phyloP scores from a whole-genome alignment of 1,140 invertebrate genomes.

The Drosophila parabipectinata region DNA sequence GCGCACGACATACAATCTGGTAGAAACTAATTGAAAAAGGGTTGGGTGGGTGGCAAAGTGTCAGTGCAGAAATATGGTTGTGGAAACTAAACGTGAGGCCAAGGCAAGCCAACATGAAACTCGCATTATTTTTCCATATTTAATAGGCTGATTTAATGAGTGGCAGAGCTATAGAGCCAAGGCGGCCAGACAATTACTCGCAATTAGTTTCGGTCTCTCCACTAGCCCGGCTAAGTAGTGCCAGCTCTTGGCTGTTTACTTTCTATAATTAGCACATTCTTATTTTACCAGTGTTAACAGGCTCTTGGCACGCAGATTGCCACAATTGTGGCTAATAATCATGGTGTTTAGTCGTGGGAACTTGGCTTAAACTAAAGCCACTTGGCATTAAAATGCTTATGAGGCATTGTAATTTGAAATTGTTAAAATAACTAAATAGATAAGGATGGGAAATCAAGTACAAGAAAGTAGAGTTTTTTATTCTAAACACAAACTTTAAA shows the following conservation, averaged over 20 bases:
- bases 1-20: conserved; percentile 63
- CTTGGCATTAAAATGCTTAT: conserved; percentile 12
- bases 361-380: conserved; percentile 6
- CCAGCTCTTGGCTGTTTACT: conserved; percentile 20
- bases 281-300: conserved; percentile 57
- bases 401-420: conserved; percentile 7
- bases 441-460: background rate
- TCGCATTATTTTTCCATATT: conserved; percentile 53
- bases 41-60: conserved; percentile 7
- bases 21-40: conserved; percentile 65
- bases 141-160: conserved; percentile 50
- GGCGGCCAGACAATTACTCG: conserved; percentile 51
- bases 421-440: background rate
- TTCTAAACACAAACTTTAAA: too few relatives aligned
- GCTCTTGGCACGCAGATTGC: conserved; percentile 51
- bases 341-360: conserved; percentile 44
- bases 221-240: conserved; percentile 39
- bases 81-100: too few relatives aligned
- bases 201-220: conserved; percentile 60
- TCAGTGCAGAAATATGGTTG: conserved; percentile 10
- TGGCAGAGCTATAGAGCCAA: conserved; percentile 24
- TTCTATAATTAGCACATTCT: conserved; percentile 71
- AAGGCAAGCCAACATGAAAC: conserved; percentile 28
- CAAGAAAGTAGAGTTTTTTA: too few relatives aligned
- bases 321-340: conserved; percentile 33